Evolutionary conservation across 2,888 invertebrate species (phyloP), one percentile per base, ranked within the genome.

Genomic region (Clunio marinus): DNA sequence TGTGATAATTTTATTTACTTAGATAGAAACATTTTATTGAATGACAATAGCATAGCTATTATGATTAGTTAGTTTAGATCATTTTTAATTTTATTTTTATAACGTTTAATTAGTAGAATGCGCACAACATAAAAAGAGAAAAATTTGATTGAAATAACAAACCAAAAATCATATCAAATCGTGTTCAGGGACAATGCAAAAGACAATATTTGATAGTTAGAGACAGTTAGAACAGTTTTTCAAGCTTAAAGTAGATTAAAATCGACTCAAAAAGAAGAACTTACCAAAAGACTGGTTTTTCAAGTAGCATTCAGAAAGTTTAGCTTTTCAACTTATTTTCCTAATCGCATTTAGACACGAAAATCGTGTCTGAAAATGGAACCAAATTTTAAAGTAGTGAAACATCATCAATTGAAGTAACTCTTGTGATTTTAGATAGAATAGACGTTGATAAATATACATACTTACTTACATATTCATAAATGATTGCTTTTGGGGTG

Each of bases 341-440:
- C n/a, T 32, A 32, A 32, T 32, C 32, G 5, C 32, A 41, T 41
- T 41, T n/a, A 41, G n/a, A 41, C n/a, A 41, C 41, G 41, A 15
- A 5, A 41, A 41, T 15, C n/a, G n/a, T n/a, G n/a, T n/a, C n/a
- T n/a, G n/a, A n/a, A 41, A 41, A 41, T 41, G 41, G 41, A 41
- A 41, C 41, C 41, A 41, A 41, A 41, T 41, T 41, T 41, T 41
- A 41, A 41, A 41, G 41, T 41, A 41, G 41, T 13, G n/a, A n/a
- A n/a, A n/a, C n/a, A n/a, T n/a, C n/a, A n/a, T n/a, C 41, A 5
- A 15, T 15, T 2, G 41, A 41, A 32, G 32, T n/a, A 10, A 32
- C 32, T 32, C 10, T 41, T 41, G 41, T 41, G 41, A 41, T 41
- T 41, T 41, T 41, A 41, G 7, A 13, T 41, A 41, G 41, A 5